Conservation (phyloP, 2,888 invertebrate genomes). For the Cheilosia scutellata region DNA sequence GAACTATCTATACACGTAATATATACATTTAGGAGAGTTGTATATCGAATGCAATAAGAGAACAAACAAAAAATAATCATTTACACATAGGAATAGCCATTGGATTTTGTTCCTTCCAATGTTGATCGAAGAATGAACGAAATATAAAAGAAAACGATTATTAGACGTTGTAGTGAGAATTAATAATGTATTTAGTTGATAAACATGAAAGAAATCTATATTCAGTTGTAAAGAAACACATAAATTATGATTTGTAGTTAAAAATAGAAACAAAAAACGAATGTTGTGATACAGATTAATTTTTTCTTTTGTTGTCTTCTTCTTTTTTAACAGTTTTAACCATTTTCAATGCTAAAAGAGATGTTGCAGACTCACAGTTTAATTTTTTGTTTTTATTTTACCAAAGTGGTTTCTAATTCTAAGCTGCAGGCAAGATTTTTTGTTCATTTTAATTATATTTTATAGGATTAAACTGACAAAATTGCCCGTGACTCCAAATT, state of each 20-base stretch:
- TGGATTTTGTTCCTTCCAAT: constrained; percentile 34
- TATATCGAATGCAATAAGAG: constrained; percentile 62
- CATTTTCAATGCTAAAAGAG: neutral
- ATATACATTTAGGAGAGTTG: constrained; percentile 59
- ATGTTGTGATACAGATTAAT: constrained; percentile 68
- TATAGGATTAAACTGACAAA: too few relatives aligned
- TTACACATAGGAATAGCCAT: constrained; percentile 24
- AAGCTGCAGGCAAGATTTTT: constrained; percentile 12
- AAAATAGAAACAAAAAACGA: constrained; percentile 59
- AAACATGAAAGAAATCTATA: constrained; percentile 38
- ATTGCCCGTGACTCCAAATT: too few relatives aligned
- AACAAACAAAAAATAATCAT: constrained; percentile 15
- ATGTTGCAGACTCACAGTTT: constrained; percentile 4
- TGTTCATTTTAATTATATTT: neutral
- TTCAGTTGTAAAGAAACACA: constrained; percentile 40
- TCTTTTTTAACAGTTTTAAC: constrained; percentile 4
- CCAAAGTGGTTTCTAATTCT: constrained; percentile 37
- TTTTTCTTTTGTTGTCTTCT: constrained; percentile 39
- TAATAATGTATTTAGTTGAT: constrained; percentile 57
- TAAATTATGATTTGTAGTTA: constrained; percentile 36
- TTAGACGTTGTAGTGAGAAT: constrained; percentile 59
- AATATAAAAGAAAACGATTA: constrained; percentile 26
- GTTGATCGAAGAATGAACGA: constrained; percentile 8
- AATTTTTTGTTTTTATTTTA: neutral
- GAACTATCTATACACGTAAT: constrained; percentile 2